Conservation (phyloP, 2,888 invertebrate species). For the Rotaria sp. region DNA sequence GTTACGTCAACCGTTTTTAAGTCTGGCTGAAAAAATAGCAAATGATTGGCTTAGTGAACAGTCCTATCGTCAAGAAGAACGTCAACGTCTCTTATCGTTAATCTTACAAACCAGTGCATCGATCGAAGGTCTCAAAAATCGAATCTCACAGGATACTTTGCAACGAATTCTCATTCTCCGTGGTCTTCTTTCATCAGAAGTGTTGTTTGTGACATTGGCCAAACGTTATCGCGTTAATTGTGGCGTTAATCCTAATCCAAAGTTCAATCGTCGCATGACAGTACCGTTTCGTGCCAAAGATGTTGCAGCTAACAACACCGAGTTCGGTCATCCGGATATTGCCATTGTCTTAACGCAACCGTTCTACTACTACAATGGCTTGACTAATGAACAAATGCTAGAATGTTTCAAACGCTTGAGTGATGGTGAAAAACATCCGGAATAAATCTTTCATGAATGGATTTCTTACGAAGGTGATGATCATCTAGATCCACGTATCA, state of each 20-base stretch:
- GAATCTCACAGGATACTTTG: background rate
- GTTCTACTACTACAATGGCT: background rate
- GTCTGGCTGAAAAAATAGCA: background rate
- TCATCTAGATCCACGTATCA: background rate
- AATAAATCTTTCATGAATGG: background rate
- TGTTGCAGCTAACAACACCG: background rate
- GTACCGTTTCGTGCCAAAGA: background rate
- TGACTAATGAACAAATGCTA: background rate
- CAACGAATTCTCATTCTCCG: background rate
- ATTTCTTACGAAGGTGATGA: background rate
- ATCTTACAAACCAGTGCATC: background rate
- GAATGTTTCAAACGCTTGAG: background rate
- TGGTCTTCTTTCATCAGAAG: conserved; percentile 6
- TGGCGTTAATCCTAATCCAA: background rate
- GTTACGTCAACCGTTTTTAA: background rate
- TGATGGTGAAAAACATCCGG: background rate
- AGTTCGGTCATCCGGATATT: background rate
- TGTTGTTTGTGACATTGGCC: background rate
- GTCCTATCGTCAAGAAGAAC: background rate
- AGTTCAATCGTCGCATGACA: background rate
- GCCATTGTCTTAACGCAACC: background rate
- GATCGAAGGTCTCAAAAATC: background rate
- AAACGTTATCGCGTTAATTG: background rate
- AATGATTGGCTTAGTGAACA: background rate
- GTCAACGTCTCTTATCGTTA: background rate